Evolutionary conservation across 2,888 invertebrate genomes (phyloP), one percentile per base, ranked within the genome.

Genomic region (Deilephila porcellus): DNA sequence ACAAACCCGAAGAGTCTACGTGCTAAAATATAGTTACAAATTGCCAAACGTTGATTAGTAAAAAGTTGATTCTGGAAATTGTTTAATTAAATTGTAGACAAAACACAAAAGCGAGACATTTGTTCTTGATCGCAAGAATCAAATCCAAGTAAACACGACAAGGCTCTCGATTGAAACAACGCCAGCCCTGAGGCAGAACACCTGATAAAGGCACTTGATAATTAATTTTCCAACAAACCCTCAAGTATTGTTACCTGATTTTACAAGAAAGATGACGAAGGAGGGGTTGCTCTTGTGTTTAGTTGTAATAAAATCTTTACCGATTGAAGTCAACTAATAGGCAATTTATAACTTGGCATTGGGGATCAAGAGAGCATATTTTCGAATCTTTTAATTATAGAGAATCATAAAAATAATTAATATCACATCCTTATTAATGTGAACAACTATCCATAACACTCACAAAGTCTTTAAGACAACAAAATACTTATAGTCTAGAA

Each of bases 221-320:
- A 93, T 93, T 93, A 92, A 91, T 91, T 91, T 89, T 83, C 81
- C 83, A 87, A 88, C 88, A 84, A 87, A 83, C 85, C 86, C 82
- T 80, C 79, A 81, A 84, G 81, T 82, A 82, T 82, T 81, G 83
- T 85, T 82, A 78, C 76, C 81, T 82, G 82, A 81, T 77, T 84
- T 85, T 78, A 81, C 79, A 82, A 80, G 76, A 79, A 84, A 78
- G 80, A 77, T 78, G 75, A 77, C 70, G 73, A 60, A 70, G 74
- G 74, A 75, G 32, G 34, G 60, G 53, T 53, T 29, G 56, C 71
- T 63, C 56, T 45, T 59, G 25, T n/a, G 63, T 29, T 73, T 73
- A 71, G 37, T 53, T 71, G 70, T 45, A 75, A 67, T 60, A 52
- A 14, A 52, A 52, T 4, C 1, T 52, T 67, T 52, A 25, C 20